phyloP scores from a whole-genome alignment of 2,113 vertebrate species.

The Mobula birostris region DNA sequence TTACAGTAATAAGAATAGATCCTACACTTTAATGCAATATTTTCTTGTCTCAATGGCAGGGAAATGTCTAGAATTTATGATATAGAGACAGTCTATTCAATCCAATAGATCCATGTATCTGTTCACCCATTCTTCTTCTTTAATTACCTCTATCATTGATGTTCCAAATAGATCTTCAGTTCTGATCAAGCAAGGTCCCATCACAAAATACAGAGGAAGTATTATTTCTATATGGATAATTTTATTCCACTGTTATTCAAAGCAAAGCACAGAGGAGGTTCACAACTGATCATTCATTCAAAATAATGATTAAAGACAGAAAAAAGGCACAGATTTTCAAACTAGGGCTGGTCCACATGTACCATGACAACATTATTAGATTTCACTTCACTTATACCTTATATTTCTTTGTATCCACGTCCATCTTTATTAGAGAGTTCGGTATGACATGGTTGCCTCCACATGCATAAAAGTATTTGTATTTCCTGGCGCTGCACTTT shows the following conservation, averaged over 20 bases:
- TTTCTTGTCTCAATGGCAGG: neutral
- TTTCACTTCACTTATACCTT: slow-evolving; percentile 56
- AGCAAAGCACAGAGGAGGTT: neutral
- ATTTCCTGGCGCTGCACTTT: slow-evolving; percentile 61
- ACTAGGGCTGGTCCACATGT: neutral
- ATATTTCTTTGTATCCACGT: slow-evolving; percentile 64
- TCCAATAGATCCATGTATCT: neutral
- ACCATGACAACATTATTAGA: neutral
- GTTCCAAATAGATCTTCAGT: neutral
- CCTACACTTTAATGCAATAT: neutral
- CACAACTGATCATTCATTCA: neutral
- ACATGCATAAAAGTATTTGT: slow-evolving; percentile 82
- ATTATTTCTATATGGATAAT: neutral
- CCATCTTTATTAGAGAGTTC: slow-evolving; percentile 75
- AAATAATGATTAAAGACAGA: neutral
- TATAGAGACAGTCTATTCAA: neutral
- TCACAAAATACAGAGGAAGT: neutral
- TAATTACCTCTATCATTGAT: neutral
- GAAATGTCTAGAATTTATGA: neutral
- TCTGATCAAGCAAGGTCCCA: neutral
- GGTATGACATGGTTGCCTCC: slow-evolving; percentile 78
- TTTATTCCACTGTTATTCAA: neutral
- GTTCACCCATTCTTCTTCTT: neutral
- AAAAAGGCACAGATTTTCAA: neutral
- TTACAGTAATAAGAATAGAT: neutral